A percentile compares a stretch with the other conserved stretches of the same genome.
Conservation (phyloP, 2,797 vertebrate genomes). For the Rhynchotus rufescens region DNA sequence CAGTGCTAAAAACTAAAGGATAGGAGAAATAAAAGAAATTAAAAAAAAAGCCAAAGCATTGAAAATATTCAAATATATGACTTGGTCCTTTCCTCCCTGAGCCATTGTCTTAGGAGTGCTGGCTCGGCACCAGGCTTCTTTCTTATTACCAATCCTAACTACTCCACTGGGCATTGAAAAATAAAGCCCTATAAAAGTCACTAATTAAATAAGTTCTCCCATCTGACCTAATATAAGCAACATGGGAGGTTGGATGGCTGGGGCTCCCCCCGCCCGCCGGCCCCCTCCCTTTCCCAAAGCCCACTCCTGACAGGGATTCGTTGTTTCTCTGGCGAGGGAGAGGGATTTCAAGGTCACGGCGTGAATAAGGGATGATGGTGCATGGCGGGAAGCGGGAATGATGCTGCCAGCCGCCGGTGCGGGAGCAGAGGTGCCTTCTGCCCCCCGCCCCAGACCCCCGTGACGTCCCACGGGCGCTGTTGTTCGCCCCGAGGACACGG, state of each 20-base stretch:
- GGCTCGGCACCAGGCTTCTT: conserved; percentile 43
- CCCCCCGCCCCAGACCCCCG: background rate
- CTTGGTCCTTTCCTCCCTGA: conserved; percentile 40
- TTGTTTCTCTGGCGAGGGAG: conserved; percentile 61
- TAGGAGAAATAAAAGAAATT: background rate
- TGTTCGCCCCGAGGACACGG: background rate
- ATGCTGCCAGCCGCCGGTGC: rapidly evolving
- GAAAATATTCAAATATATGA: conserved; percentile 57
- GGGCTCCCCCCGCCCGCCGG: background rate
- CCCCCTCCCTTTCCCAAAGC: conserved; percentile 11
- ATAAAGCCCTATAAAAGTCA: conserved; percentile 72
- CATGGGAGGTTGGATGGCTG: conserved; percentile 33
- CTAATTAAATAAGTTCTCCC: conserved; percentile 72
- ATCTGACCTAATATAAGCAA: conserved; percentile 69
- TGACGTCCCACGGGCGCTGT: background rate
- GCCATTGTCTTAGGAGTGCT: conserved; percentile 58
- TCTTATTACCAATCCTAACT: conserved; percentile 71
- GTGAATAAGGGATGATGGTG: conserved; percentile 73
- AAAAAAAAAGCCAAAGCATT: conserved; percentile 25
- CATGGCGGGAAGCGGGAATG: background rate
- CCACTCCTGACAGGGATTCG: conserved; percentile 17
- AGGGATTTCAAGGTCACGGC: conserved; percentile 74
- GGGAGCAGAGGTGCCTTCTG: background rate
- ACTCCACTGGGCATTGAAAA: conserved; percentile 65
- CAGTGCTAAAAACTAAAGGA: conserved; percentile 41